These are phyloP conservation scores for Schrankia costaestrigalis DNA, from an alignment of 2,888 invertebrate genomes.

Conservation along the genomic window DNA sequence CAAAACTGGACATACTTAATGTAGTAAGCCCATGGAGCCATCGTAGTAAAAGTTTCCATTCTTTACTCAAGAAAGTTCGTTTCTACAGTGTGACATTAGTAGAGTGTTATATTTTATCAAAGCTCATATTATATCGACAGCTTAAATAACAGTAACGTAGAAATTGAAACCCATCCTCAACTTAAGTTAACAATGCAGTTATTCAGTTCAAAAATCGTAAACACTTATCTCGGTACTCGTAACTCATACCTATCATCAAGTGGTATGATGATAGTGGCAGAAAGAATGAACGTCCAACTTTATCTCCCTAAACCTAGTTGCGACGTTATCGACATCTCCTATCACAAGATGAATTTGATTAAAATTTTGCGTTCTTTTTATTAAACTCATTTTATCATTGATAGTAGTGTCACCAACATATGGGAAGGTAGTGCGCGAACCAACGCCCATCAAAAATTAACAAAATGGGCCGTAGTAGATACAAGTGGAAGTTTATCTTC, in stretches of 20 bases:
- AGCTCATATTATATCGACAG: no score
- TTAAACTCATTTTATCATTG: conserved; percentile 36
- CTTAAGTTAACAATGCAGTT: no score
- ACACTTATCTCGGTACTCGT: no score
- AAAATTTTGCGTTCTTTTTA: conserved; percentile 10
- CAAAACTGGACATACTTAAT: no score
- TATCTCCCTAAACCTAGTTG: conserved; percentile 30
- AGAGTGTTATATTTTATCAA: no score
- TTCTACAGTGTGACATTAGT: no score
- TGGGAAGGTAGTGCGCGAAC: conserved; percentile 36
- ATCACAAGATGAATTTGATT: conserved; percentile 19
- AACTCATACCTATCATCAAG: not conserved
- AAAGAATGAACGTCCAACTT: conserved; percentile 17
- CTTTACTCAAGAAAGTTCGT: no score
- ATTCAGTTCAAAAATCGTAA: no score
- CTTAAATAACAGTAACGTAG: no score
- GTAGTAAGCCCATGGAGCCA: no score
- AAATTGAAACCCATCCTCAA: no score
- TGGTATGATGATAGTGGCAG: not conserved
- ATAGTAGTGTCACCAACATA: conserved; percentile 34
- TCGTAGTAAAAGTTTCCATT: no score
- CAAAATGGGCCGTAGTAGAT: conserved; percentile 55
- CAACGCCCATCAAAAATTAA: conserved; percentile 31
- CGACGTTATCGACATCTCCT: conserved; percentile 42
- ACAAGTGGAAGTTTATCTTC: conserved; percentile 48